Percentiles rank a stretch among this genome's conserved stretches.
Evolutionary conservation across 2,888 invertebrate genomes (phyloP).

Genomic region (Platycnemis pennipes): DNA sequence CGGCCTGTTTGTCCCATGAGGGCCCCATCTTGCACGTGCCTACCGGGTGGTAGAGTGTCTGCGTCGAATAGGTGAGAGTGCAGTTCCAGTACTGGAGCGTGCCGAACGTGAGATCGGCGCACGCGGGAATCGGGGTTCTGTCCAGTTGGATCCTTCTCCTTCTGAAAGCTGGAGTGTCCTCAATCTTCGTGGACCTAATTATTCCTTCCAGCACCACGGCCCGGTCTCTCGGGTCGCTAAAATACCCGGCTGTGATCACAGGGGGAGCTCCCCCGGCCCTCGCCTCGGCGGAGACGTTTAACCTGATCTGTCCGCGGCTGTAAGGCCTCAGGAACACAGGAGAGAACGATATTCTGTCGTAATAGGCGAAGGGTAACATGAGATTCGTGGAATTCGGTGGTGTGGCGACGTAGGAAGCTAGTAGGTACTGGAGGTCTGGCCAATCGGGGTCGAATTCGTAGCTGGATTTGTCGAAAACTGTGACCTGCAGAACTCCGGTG

Average conservation of each 20-base stretch:
- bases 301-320: slow-evolving; percentile 42
- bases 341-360: slow-evolving; percentile 1
- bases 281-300: slow-evolving; percentile 12
- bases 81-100: slow-evolving; percentile 76
- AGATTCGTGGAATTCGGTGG: neutral
- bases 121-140: slow-evolving; percentile 73
- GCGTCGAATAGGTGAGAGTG: slow-evolving; percentile 75
- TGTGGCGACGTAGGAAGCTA: neutral
- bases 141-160: neutral
- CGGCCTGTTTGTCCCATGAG: slow-evolving; percentile 68
- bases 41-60: slow-evolving; percentile 74
- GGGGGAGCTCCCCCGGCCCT: slow-evolving; percentile 76
- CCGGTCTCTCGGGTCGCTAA: slow-evolving; percentile 77
- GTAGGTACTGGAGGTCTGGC: slow-evolving; percentile 35
- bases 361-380: slow-evolving; percentile 42
- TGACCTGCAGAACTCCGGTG: neutral
- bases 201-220: slow-evolving; percentile 74
- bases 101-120: slow-evolving; percentile 74
- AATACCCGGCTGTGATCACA: slow-evolving; percentile 80
- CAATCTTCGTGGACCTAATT: slow-evolving; percentile 74
- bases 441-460: slow-evolving; percentile 30
- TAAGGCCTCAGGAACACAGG: slow-evolving; percentile 31
- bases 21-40: slow-evolving; percentile 74
- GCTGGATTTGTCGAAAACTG: slow-evolving; percentile 31
- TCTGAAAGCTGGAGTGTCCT: slow-evolving; percentile 74